Conservation (phyloP, 2,113 vertebrate species). For the Chloropsis hardwickii region DNA sequence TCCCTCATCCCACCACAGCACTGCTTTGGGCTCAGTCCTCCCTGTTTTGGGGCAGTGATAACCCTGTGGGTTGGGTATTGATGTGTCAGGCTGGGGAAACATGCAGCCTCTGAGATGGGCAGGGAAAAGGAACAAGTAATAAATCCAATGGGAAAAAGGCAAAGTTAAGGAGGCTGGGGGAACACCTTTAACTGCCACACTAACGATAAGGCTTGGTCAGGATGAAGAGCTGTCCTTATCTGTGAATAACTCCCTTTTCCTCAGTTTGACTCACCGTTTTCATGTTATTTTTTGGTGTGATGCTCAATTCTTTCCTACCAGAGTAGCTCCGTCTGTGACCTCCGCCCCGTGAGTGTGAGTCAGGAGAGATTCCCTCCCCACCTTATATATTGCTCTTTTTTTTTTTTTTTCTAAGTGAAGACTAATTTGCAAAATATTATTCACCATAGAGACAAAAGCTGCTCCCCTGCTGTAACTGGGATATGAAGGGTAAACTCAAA, state of each 20-base stretch:
- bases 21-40: neutral
- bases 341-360: neutral
- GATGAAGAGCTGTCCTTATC: neutral
- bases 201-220: fast-evolving
- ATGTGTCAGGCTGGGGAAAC: neutral
- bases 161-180: neutral
- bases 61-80: no score
- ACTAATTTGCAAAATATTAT: slow-evolving; percentile 39
- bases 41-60: neutral
- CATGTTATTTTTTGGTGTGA: neutral
- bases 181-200: neutral
- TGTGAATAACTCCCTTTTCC: neutral
- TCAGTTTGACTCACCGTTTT: neutral
- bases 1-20: fast-evolving
- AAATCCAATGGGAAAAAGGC: neutral
- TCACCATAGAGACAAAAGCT: slow-evolving; percentile 7
- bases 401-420: neutral
- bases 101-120: fast-evolving
- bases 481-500: neutral
- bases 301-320: slow-evolving; percentile 1
- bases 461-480: neutral
- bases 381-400: neutral
- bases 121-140: neutral
- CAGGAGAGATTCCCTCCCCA: neutral
- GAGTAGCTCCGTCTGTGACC: neutral